A percentile compares a stretch with the other conserved stretches of the same genome.
Evolutionary conservation across 1,140 invertebrate species (phyloP).

Genomic region (Aphelinus atriplicis): DNA sequence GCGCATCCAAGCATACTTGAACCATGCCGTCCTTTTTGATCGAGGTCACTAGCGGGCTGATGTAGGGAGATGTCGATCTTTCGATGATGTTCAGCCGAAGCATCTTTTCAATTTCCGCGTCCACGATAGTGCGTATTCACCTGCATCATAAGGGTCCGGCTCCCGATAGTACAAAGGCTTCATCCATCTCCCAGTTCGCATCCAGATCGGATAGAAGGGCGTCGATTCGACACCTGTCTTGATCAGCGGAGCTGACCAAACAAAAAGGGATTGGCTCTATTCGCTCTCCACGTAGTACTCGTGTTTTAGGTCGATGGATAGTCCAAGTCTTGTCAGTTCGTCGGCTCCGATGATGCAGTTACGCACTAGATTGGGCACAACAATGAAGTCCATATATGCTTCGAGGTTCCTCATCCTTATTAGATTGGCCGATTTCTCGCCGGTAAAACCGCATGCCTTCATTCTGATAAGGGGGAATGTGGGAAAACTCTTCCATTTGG

Average conservation of each 20-base stretch:
- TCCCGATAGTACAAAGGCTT: too few species aligned
- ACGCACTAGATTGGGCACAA: neutral
- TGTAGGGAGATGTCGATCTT: neutral
- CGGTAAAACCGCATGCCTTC: neutral
- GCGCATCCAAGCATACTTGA: constrained; percentile 13
- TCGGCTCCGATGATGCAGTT: neutral
- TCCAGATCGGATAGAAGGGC: too few species aligned
- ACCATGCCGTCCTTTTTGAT: neutral
- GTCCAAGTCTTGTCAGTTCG: too few species aligned
- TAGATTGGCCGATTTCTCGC: too few species aligned
- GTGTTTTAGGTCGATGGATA: too few species aligned
- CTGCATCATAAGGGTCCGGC: too few species aligned
- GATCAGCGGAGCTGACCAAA: too few species aligned
- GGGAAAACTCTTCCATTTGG: neutral
- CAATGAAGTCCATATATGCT: neutral
- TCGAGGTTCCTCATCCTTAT: neutral
- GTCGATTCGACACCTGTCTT: too few species aligned
- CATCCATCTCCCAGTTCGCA: too few species aligned
- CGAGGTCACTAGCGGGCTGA: neutral
- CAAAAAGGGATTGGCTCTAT: too few species aligned
- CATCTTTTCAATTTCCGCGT: neutral
- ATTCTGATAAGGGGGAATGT: neutral
- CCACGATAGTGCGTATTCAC: too few species aligned
- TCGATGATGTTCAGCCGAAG: constrained; percentile 1
- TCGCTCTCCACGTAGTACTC: too few species aligned